A percentile compares a stretch with the other conserved stretches of the same genome.
Evolutionary conservation across 2,888 invertebrate species (phyloP).

Genomic region (Chalcosyrphus nemorum): DNA sequence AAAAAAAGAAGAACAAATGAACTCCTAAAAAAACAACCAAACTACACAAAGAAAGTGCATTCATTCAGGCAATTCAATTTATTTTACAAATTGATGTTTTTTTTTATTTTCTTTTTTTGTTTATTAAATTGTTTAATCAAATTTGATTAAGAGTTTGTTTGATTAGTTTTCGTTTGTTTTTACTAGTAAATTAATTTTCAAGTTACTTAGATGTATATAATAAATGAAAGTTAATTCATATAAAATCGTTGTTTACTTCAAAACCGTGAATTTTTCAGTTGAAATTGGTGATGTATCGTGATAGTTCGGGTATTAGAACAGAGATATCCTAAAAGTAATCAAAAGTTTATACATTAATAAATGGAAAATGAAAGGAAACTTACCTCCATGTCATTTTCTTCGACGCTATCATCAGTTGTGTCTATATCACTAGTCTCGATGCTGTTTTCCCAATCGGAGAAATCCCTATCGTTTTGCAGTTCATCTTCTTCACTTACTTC

Average conservation of each 20-base stretch:
- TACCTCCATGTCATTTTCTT: conserved; percentile 84
- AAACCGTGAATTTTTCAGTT: conserved; percentile 78
- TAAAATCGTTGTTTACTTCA: not conserved
- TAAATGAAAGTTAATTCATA: conserved; percentile 35
- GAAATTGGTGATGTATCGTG: conserved; percentile 84
- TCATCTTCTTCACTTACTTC: conserved; percentile 55
- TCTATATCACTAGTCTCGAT: conserved; percentile 85
- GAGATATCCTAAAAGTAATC: conserved; percentile 83
- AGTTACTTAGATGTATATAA: conserved; percentile 36
- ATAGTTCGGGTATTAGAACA: conserved; percentile 84
- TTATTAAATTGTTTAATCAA: conserved; percentile 15
- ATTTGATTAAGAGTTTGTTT: not conserved
- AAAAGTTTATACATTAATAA: not conserved
- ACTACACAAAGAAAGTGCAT: conserved; percentile 29
- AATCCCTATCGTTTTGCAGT: conserved; percentile 76
- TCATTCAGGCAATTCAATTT: conserved; percentile 42
- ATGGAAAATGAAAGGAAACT: too few relatives aligned
- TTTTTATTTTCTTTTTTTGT: conserved; percentile 1
- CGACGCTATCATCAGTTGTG: conserved; percentile 84
- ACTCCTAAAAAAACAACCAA: not conserved
- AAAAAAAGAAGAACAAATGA: not conserved
- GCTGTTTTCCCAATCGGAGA: conserved; percentile 86
- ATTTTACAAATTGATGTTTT: conserved; percentile 38
- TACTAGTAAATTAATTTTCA: conserved; percentile 23
- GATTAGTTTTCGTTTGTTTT: conserved; percentile 15